Conservation (phyloP, 2,888 invertebrate species). For the Stenchaetothrips biformis region DNA sequence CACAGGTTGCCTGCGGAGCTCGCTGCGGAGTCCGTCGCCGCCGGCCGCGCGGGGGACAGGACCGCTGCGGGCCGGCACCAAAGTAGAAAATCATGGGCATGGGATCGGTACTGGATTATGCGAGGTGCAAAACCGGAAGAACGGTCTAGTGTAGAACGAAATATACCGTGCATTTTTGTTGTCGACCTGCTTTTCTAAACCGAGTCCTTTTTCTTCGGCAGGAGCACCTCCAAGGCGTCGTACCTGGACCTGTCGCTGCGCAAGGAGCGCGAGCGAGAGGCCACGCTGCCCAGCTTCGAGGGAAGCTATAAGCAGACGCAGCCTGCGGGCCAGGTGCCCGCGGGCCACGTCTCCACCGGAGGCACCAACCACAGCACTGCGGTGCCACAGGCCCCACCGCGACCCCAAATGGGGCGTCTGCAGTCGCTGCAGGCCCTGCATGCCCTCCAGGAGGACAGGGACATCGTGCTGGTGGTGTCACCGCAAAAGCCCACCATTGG, state of each 20-base stretch:
- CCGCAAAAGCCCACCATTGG: not conserved
- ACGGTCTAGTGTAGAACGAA: too few relatives aligned
- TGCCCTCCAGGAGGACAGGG: not conserved
- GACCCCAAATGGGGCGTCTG: not conserved
- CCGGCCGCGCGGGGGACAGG: too few relatives aligned
- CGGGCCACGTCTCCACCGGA: constrained; percentile 33
- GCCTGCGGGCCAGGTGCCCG: constrained; percentile 36
- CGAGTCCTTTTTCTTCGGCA: constrained; percentile 43
- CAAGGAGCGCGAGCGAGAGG: constrained; percentile 63
- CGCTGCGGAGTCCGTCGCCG: too few relatives aligned
- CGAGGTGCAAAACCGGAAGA: too few relatives aligned
- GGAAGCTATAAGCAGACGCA: constrained; percentile 67
- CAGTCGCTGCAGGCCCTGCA: not conserved
- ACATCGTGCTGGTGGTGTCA: not conserved
- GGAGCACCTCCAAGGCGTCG: constrained; percentile 73
- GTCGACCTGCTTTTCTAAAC: not conserved
- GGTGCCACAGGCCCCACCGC: constrained; percentile 27
- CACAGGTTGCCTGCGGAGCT: too few relatives aligned
- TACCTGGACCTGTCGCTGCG: constrained; percentile 69
- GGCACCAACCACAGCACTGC: constrained; percentile 28
- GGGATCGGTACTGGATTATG: too few relatives aligned
- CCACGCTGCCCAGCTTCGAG: constrained; percentile 60
- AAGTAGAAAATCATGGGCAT: too few relatives aligned
- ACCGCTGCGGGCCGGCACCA: too few relatives aligned
- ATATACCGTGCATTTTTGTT: too few relatives aligned